A percentile compares a stretch with the other conserved stretches of the same genome.
Evolutionary conservation across 2,888 invertebrate species (phyloP).

Genomic region (Parnassius smintheus): DNA sequence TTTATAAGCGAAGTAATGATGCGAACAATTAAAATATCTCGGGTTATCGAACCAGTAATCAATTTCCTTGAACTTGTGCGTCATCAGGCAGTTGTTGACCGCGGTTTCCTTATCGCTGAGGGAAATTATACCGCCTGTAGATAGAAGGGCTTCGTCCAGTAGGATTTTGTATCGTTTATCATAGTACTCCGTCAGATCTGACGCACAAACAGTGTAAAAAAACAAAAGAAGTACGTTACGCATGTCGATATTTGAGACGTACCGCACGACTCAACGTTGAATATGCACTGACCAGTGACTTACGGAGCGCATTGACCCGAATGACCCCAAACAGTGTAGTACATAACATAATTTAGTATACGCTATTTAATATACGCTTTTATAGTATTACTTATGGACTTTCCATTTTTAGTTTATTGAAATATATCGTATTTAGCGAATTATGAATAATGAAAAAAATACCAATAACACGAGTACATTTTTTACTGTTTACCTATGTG

Average conservation of each 20-base stretch:
- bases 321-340: background rate
- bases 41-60: constrained; percentile 78
- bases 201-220: constrained; percentile 39
- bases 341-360: too few species aligned
- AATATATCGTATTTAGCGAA: too few species aligned
- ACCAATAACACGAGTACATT: too few species aligned
- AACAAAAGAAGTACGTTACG: constrained; percentile 30
- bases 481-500: too few species aligned
- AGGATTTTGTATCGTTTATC: constrained; percentile 65
- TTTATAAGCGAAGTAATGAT: constrained; percentile 84
- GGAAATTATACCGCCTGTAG: constrained; percentile 75
- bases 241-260: constrained; percentile 30
- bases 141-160: constrained; percentile 62
- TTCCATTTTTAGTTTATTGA: too few species aligned
- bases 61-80: constrained; percentile 76
- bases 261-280: background rate
- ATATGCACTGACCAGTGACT: constrained; percentile 4
- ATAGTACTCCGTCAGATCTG: constrained; percentile 42
- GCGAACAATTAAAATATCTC: constrained; percentile 82
- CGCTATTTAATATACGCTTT: too few species aligned
- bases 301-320: constrained; percentile 14
- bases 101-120: constrained; percentile 71
- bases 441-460: too few species aligned
- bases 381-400: too few species aligned
- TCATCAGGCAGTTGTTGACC: constrained; percentile 82